phyloP scores from a whole-genome alignment of 1,140 invertebrate genomes.

The Penaeus indicus region DNA sequence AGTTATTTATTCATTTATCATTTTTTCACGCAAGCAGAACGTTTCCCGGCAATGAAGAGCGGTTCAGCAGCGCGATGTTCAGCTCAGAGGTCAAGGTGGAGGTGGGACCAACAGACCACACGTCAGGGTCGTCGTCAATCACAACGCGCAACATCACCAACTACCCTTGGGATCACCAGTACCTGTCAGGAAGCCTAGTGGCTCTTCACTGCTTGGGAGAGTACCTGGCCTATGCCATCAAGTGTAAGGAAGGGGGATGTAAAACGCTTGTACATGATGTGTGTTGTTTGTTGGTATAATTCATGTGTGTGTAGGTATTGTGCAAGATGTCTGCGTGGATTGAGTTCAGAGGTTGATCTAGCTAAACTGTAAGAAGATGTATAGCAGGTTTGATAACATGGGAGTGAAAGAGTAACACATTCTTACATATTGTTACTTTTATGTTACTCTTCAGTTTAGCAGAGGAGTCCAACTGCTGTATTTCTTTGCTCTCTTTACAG shows the following conservation, averaged over 20 bases:
- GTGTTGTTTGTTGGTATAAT: neutral
- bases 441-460: neutral
- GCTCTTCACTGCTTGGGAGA: conserved; percentile 88
- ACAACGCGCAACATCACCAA: conserved; percentile 92
- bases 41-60: conserved; percentile 44
- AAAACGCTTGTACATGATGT: neutral
- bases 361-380: too few species aligned
- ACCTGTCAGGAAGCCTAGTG: conserved; percentile 88
- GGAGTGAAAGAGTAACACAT: too few species aligned
- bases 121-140: conserved; percentile 86
- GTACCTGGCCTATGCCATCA: conserved; percentile 90
- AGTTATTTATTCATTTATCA: neutral
- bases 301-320: neutral
- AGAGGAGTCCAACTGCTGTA: neutral
- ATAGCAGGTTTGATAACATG: too few species aligned
- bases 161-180: conserved; percentile 90
- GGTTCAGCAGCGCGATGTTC: conserved; percentile 48
- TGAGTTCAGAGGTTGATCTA: neutral
- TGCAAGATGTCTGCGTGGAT: too few species aligned
- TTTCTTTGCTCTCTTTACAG: conserved; percentile 68
- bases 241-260: conserved; percentile 84
- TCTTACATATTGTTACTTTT: neutral
- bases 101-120: conserved; percentile 57
- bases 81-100: conserved; percentile 54
- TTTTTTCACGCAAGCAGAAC: conserved; percentile 15